Evolutionary conservation across 2,797 vertebrate species (phyloP).

Genomic region (Taeniopygia guttata): DNA sequence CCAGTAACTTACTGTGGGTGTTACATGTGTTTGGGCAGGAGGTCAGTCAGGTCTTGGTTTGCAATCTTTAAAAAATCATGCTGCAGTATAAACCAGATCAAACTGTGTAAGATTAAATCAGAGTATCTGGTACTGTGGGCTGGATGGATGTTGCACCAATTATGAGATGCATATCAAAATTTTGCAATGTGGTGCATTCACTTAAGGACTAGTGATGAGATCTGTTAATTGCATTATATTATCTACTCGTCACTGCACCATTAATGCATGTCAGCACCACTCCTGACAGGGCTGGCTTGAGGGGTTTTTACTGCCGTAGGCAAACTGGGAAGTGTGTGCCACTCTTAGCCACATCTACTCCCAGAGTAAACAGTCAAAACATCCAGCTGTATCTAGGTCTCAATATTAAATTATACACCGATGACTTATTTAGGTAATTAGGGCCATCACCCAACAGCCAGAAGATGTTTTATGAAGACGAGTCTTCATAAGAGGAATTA

Average conservation of each 20-base stretch:
- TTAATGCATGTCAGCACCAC: constrained; percentile 47
- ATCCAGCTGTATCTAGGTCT: not conserved
- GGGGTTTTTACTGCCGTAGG: constrained; percentile 56
- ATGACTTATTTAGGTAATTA: constrained; percentile 43
- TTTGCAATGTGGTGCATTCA: not conserved
- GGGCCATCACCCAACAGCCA: not conserved
- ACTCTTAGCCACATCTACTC: constrained; percentile 12
- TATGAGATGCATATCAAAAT: not conserved
- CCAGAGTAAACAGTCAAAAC: constrained; percentile 49
- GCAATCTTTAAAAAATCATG: not conserved
- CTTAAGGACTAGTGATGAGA: constrained; percentile 33
- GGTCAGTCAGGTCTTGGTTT: not conserved
- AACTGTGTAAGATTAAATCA: not conserved
- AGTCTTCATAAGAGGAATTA: not conserved
- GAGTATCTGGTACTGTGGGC: not conserved
- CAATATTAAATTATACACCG: constrained; percentile 21
- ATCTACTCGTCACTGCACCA: constrained; percentile 15
- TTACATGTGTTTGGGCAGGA: not conserved
- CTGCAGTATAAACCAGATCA: not conserved
- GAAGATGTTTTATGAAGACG: not conserved
- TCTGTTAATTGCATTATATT: constrained; percentile 62
- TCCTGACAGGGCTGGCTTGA: constrained; percentile 64
- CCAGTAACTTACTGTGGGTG: not conserved
- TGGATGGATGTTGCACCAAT: not conserved
- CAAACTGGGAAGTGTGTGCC: constrained; percentile 43